These are phyloP conservation scores for Drosophila melanica DNA, from an alignment of 1,140 invertebrate genomes.

Conservation along the genomic window DNA sequence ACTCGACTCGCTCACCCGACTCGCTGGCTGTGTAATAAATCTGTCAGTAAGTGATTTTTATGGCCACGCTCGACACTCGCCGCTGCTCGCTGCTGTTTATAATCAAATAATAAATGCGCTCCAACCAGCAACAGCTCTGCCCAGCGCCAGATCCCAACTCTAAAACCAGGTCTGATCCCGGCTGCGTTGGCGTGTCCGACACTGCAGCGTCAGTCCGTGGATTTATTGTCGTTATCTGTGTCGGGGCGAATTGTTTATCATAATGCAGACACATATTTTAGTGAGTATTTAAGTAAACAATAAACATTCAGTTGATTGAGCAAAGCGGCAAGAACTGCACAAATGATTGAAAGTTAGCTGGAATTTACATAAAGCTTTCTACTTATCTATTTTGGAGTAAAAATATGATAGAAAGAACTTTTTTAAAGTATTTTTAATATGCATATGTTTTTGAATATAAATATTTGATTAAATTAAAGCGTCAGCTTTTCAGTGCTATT, in stretches of 20 bases:
- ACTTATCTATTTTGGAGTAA: too few relatives aligned
- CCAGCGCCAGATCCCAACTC: conserved; percentile 7
- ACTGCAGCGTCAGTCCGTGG: conserved; percentile 34
- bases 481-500: background rate
- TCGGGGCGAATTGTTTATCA: conserved; percentile 68
- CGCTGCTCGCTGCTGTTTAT: conserved; percentile 66
- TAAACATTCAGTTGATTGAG: conserved; percentile 47
- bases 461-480: too few relatives aligned
- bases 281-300: conserved; percentile 67
- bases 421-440: too few relatives aligned
- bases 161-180: conserved; percentile 9
- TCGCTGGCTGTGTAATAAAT: conserved; percentile 75
- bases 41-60: conserved; percentile 82
- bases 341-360: conserved; percentile 4
- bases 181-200: conserved; percentile 57
- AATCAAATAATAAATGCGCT: conserved; percentile 81
- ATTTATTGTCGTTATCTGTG: conserved; percentile 69
- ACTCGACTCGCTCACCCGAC: conserved; percentile 23
- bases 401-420: too few relatives aligned
- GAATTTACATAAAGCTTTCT: background rate
- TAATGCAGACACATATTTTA: conserved; percentile 71
- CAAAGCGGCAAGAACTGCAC: conserved; percentile 1
- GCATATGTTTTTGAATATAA: too few relatives aligned
- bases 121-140: conserved; percentile 51
- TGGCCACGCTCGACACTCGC: conserved; percentile 76